Evolutionary conservation across 2,113 vertebrate species (phyloP), one percentile per base, ranked within the genome.

Genomic region (human): DNA sequence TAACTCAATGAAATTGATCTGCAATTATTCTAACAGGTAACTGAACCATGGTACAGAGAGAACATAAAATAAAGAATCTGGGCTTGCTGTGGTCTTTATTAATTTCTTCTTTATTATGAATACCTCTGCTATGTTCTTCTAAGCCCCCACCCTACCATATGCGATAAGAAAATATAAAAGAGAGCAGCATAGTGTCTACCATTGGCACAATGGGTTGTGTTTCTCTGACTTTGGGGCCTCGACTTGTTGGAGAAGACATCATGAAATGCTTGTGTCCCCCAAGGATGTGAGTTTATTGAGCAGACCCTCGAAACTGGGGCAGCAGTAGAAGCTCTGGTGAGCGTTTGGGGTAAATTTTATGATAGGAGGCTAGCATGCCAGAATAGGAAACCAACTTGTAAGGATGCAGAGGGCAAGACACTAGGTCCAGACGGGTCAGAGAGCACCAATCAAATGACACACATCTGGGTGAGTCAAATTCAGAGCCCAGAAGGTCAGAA

Each of bases 1-100:
- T 94, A 92, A 84, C 91, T 81, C 84, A 90, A 55, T 45, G 81
- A 94, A 97, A 90, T 70, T 94, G 85, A 94, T 97, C 50, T 89
- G 85, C 76, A 80, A 76, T 94, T 83, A 88, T 95, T 87, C 72
- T 87, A 76, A 50, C 30, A 75, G 93, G 88, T 66, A 87, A 96
- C 64, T 2, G 48, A 90, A 89, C 92, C 78, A 35, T 38, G 66
- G 68, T 52, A 22, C 7, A 35, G 27, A 80, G 55, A 75, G 57
- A 75, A 96, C 78, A 83, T 90, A 64, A 95, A 90, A 94, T 79
- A 80, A 90, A 88, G 85, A 55, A 55, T 38, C 85, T 55, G 17
- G 43, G 76, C 72, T 93, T 38, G 5, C 68, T 2, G 0, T 35
- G 72, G 75, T 52, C 72, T 90, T 96, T 45, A 90, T 90, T 90